Conservation (phyloP, 2,113 vertebrate species). For the Gymnarchus niloticus region DNA sequence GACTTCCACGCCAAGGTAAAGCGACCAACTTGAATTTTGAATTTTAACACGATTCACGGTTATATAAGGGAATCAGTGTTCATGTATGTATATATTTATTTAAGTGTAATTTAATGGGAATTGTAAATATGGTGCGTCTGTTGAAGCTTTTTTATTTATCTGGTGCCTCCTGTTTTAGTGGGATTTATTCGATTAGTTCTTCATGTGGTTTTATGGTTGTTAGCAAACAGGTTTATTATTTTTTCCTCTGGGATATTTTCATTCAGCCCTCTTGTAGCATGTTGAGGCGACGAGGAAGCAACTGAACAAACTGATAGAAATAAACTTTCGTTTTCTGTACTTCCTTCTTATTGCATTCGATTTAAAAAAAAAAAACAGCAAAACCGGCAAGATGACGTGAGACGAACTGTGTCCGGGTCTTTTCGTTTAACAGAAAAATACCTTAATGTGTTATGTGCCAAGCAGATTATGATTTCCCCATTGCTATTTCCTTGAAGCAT, state of each 20-base stretch:
- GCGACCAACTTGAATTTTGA: slow-evolving; percentile 90
- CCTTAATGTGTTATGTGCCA: slow-evolving; percentile 77
- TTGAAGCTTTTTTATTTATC: slow-evolving; percentile 98
- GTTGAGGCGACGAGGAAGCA: slow-evolving; percentile 88
- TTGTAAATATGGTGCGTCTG: slow-evolving; percentile 99
- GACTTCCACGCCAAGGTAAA: slow-evolving; percentile 68
- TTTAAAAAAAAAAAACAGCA: slow-evolving; percentile 69
- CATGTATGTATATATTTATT: slow-evolving; percentile 99
- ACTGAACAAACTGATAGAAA: slow-evolving; percentile 79
- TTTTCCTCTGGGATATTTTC: slow-evolving; percentile 83
- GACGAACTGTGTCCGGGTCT: slow-evolving; percentile 73
- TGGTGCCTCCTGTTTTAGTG: slow-evolving; percentile 99
- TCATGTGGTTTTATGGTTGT: slow-evolving; percentile 97
- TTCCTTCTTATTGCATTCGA: slow-evolving; percentile 81
- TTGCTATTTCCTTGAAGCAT: slow-evolving; percentile 77
- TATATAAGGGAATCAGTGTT: slow-evolving; percentile 99
- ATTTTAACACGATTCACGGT: slow-evolving; percentile 88
- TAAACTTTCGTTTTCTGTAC: slow-evolving; percentile 79
- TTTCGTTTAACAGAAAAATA: slow-evolving; percentile 70
- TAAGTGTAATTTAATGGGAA: slow-evolving; percentile 99
- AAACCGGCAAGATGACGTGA: slow-evolving; percentile 70
- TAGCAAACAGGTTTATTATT: slow-evolving; percentile 66
- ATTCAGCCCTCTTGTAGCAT: slow-evolving; percentile 98
- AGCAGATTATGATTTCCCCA: slow-evolving; percentile 73
- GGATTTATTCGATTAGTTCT: slow-evolving; percentile 94